Evolutionary conservation across 2,113 vertebrate genomes (phyloP), one percentile per base, ranked within the genome.

Genomic region (Pseudopipra pipra): DNA sequence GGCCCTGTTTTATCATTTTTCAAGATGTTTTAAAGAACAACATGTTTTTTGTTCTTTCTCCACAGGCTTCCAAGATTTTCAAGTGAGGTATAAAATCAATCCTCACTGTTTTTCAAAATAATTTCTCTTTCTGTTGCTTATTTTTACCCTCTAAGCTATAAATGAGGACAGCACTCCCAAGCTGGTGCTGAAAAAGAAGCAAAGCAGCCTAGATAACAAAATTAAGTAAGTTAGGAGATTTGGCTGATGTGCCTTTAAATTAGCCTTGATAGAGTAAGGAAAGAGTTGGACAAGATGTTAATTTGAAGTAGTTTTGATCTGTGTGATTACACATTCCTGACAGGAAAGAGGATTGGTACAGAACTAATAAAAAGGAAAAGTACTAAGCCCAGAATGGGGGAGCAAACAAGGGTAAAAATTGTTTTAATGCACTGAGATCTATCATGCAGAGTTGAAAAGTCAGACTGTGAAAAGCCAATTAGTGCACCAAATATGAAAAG

Each of bases 381-480:
- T 27, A 31, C 9, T 52, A n/a, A 90, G 30, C 33, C 35, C 44
- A 58, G 33, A 70, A 76, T 19, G 33, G 47, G 14, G 80, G 37
- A 59, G 30, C 35, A 92, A 94, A 89, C 27, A 87, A 55, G 55
- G 61, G 65, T 59, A 88, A 66, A 81, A 92, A 63, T 47, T 16
- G 51, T 7, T 68, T 90, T 59, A 95, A 87, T 77, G 89, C 61
- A 87, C 21, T 47, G 14, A 72, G 52, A 80, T 87, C 52, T 71
- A 37, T 39, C 86, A 20, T 2, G 35, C 55, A 44, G 91, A 84
- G 72, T 9, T 65, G 86, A 93, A 92, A 94, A 93, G 71, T 71
- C 72, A 84, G 75, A 14, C 90, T 84, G 83, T 89, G 95, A 90
- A 95, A 86, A 97, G 80, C 92, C 91, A 97, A 89, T 97, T 96